These are phyloP conservation scores for Tragelaphus eurycerus DNA, from an alignment of 2,797 vertebrate species.

Conservation along the genomic window DNA sequence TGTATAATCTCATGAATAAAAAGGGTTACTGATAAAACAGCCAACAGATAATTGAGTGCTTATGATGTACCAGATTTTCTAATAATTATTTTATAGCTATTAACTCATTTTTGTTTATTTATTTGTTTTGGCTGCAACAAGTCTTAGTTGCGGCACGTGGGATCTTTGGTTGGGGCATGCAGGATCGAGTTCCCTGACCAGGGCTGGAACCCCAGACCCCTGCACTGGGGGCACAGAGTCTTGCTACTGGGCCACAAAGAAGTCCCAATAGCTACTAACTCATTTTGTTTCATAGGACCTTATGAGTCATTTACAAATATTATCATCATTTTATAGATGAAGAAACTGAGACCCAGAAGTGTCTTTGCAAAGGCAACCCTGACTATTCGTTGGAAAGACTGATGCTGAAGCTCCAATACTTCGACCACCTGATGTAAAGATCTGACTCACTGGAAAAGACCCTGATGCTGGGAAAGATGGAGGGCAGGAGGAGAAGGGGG, in stretches of 20 bases:
- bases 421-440: not conserved
- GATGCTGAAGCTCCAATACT: not conserved
- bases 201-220: not conserved
- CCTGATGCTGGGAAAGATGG: not conserved
- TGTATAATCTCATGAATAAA: not conserved
- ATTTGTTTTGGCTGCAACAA: not conserved
- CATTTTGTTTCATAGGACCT: not conserved
- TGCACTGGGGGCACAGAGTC: not conserved
- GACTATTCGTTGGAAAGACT: not conserved
- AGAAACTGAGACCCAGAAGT: not conserved
- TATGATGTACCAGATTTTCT: not conserved
- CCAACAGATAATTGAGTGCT: not conserved
- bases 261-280: not conserved
- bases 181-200: not conserved
- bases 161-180: not conserved
- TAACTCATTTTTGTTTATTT: not conserved
- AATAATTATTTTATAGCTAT: not conserved
- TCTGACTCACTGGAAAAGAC: not conserved
- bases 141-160: not conserved
- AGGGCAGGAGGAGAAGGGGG: not conserved
- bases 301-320: not conserved
- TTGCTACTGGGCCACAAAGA: not conserved
- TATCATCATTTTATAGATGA: not conserved
- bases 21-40: not conserved
- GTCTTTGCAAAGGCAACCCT: not conserved